Evolutionary conservation across 2,113 vertebrate genomes (phyloP), one percentile per base, ranked within the genome.

Genomic region (Cyphomyrus plagiostoma): DNA sequence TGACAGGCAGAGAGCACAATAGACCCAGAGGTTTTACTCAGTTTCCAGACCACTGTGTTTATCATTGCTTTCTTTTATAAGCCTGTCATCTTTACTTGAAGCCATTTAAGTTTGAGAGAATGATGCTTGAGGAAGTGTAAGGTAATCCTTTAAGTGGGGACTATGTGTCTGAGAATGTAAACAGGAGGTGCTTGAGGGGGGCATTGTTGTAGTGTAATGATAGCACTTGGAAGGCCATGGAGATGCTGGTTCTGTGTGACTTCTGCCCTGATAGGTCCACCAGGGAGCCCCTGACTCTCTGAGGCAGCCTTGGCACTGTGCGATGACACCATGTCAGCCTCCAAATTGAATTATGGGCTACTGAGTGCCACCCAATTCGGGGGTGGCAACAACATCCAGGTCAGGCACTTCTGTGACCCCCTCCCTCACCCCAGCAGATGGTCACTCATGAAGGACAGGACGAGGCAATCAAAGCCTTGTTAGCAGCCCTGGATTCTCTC

Each of bases 181-280:
- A 97, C 92, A 97, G 90, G 89, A 92, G 91, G 92, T 93, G 91
- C 92, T 94, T 95, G 94, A 95, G 95, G 95, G 95, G 91, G 92
- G 92, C 94, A 94, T 95, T 95, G 94, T 95, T 96, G 94, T 95
- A 95, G 93, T 95, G 92, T 94, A 96, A 93, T 91, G 94, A 97
- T 96, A 94, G 91, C 94, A 91, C 92, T 94, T 91, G 88, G 94
- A 94, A 94, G 93, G 95, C 90, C 86, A 45, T 92, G 93, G 91
- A 87, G 93, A 86, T 92, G 93, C 90, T 95, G 94, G 90, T 92
- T 92, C 95, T 83, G 89, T 90, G 90, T 93, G 70, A 91, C 84
- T 93, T 83, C 92, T 50, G 86, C 90, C 88, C 86, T 86, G 80
- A 89, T 88, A 86, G 91, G 2, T 26, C 88, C 90, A 89, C 88